Evolutionary conservation across 2,888 invertebrate genomes (phyloP), one percentile per base, ranked within the genome.

Genomic region (Andricus curvator): DNA sequence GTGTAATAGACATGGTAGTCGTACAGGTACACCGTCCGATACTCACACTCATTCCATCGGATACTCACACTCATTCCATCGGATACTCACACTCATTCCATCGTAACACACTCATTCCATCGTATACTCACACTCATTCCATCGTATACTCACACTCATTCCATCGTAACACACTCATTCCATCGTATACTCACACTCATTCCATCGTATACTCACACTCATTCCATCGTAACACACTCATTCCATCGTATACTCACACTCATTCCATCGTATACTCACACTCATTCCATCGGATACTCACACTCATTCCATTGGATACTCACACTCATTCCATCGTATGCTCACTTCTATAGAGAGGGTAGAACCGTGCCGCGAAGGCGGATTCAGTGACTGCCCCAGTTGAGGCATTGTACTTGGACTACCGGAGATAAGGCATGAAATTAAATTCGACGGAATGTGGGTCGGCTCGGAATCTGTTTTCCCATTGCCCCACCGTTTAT

Each of bases 361-460:
- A 56, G 56, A 74, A 56, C 74, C 74, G 56, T 74, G 79, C 62
- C 56, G 81, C 44, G 82, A 82, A 77, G 78, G 78, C 44, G 81
- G 88, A 88, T 89, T 87, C 86, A 85, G 86, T 85, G 86, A 79
- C 85, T 86, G 88, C 84, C 87, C 86, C 82, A 89, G 88, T 89
- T 89, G 87, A 84, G 81, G 87, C 87, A 87, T 88, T 87, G 87
- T 88, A 85, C 84, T 84, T 84, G 83, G 86, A 85, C 87, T 89
- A 83, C 87, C 84, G 84, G 86, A 87, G 89, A 89, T 89, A 89
- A 89, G 89, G 89, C 89, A 89, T 89, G 89, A 89, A 89, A 89
- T 89, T 89, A 89, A 89, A 89, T 89, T 89, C 88, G 87, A 87
- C 84, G 86, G 86, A 88, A 89, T 89, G 88, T 89, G 88, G 89